Evolutionary conservation across 2,888 invertebrate genomes (phyloP).

Genomic region (Anticlea derivata): DNA sequence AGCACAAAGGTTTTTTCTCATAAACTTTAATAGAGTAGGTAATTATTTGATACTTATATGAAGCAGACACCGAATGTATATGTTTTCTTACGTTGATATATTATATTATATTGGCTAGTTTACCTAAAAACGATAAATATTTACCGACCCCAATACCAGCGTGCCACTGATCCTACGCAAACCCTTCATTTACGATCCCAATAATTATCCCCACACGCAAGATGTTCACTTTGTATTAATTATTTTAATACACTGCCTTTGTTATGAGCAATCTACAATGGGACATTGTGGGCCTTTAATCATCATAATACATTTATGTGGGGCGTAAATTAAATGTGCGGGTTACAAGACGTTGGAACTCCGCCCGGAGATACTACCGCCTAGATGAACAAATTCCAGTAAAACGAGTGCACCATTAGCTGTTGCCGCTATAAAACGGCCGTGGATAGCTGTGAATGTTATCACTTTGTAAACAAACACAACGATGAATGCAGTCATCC

Average conservation of each 20-base stretch:
- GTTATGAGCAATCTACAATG: conserved; percentile 58
- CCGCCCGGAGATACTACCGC: conserved; percentile 66
- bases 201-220: conserved; percentile 43
- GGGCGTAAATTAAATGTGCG: conserved; percentile 71
- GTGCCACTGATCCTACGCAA: conserved; percentile 17
- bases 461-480: no score
- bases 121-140: conserved; percentile 12
- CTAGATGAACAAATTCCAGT: conserved; percentile 26
- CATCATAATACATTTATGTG: conserved; percentile 62
- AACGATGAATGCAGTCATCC: no score
- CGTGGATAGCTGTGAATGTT: no score
- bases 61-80: no score
- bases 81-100: no score
- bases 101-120: not conserved
- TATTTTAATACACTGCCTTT: conserved; percentile 53
- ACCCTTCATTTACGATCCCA: conserved; percentile 35
- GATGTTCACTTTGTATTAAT: conserved; percentile 53
- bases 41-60: no score
- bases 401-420: no score
- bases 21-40: no score
- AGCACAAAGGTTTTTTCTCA: no score
- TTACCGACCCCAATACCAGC: conserved; percentile 13
- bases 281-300: conserved; percentile 54
- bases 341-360: conserved; percentile 75
- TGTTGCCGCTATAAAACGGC: no score